Evolutionary conservation across 2,797 vertebrate genomes (phyloP), one percentile per base, ranked within the genome.

Genomic region (Danio tinwini): DNA sequence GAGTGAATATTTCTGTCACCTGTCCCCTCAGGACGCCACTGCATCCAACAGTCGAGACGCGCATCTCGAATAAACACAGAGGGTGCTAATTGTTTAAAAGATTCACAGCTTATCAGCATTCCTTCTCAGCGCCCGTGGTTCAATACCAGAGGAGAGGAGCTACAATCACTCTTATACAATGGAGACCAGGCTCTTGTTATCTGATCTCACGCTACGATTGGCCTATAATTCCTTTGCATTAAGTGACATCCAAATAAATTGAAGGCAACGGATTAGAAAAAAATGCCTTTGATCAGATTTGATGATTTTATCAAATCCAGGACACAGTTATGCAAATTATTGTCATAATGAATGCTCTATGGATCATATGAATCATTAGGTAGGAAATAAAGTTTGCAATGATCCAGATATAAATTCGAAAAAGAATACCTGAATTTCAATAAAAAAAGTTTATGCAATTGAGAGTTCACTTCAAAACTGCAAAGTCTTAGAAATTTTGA

Each of bases 181-280:
- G 52, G 59, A 59, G 40, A 62, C 44, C 6, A 53, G 16, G 39
- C 44, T 19, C 12, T 14, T 14, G 55, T 71, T 70, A 81, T 81
- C 79, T 75, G 79, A 81, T 84, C 70, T 53, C 52, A 61, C 3
- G 44, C 37, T 29, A 29, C 19, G n/a, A 59, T 75, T 71, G 55
- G 40, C 44, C 58, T 77, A 17, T 64, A 79, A 81, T 71, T 71
- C 75, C 5, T 44, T 65, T 56, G 63, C 45, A 70, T 74, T 55
- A 79, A 70, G 74, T 11, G 49, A 73, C 76, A 61, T 40, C 70
- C 50, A 67, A 73, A 78, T 17, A 82, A 73, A 78, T 74, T 45
- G 44, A 71, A 65, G 11, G 11, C 13, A 53, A 29, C 7, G 7
- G 53, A 74, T 73, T 52, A 72, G 45, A 65, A 40, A 61, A 29